Conservation (phyloP, 2,797 vertebrate species). For the Labroides dimidiatus region DNA sequence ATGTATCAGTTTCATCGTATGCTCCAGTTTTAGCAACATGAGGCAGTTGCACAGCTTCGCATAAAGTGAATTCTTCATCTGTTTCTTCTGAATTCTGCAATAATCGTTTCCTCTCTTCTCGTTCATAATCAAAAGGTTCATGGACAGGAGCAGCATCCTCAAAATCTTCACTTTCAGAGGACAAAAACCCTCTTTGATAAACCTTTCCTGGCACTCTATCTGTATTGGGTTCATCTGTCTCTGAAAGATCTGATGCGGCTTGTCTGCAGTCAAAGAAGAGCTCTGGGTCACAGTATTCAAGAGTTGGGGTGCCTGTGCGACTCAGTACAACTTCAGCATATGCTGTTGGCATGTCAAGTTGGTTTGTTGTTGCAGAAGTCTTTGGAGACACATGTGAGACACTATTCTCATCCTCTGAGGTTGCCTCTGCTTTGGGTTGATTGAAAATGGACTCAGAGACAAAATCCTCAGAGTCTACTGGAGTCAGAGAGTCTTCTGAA, state of each 20-base stretch:
- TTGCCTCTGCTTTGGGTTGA: constrained; percentile 39
- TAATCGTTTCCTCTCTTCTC: constrained; percentile 49
- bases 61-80: constrained; percentile 69
- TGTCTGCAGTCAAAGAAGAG: constrained; percentile 81
- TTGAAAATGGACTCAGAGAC: constrained; percentile 22
- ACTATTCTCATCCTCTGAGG: constrained; percentile 62
- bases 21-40: constrained; percentile 58
- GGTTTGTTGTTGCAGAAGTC: not conserved
- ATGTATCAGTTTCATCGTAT: constrained; percentile 75
- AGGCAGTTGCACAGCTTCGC: constrained; percentile 80
- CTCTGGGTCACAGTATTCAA: constrained; percentile 74
- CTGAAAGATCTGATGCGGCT: constrained; percentile 70
- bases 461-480: constrained; percentile 36
- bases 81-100: constrained; percentile 43
- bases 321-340: constrained; percentile 23
- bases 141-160: constrained; percentile 82
- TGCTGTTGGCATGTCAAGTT: constrained; percentile 30
- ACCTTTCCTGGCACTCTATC: constrained; percentile 24
- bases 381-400: constrained; percentile 47
- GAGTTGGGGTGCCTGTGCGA: constrained; percentile 33
- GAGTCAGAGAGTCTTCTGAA: constrained; percentile 51
- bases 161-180: constrained; percentile 79
- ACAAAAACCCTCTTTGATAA: constrained; percentile 43
- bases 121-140: constrained; percentile 63
- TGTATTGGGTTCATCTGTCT: constrained; percentile 63